phyloP scores from a whole-genome alignment of 2,113 vertebrate species.

The Lepisosteus oculatus region DNA sequence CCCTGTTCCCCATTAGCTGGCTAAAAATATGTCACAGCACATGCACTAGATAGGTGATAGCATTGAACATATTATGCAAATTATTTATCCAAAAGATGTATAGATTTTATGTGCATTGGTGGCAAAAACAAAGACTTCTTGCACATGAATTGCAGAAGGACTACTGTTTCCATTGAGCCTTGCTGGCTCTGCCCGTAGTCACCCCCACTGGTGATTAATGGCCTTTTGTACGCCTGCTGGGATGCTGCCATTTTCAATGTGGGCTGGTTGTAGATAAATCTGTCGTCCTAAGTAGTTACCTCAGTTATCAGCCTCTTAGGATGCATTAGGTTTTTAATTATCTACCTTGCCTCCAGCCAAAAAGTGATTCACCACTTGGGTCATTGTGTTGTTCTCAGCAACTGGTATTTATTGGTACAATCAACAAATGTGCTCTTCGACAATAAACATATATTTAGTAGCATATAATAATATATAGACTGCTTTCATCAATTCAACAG shows the following conservation, averaged over 20 bases:
- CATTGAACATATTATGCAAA: no score
- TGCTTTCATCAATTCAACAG: not conserved
- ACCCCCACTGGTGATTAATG: constrained; percentile 25
- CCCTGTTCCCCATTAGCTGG: no score
- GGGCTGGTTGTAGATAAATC: constrained; percentile 30
- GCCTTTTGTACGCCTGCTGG: constrained; percentile 26
- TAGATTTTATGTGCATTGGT: no score
- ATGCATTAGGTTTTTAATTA: constrained; percentile 43
- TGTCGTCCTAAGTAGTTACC: constrained; percentile 43
- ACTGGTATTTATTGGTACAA: constrained; percentile 44
- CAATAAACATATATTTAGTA: constrained; percentile 32
- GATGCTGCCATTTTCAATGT: constrained; percentile 22
- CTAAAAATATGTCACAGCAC: no score
- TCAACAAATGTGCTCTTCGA: constrained; percentile 26
- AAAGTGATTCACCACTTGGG: constrained; percentile 45
- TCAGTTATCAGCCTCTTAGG: constrained; percentile 47
- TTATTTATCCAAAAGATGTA: no score
- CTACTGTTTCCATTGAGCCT: no score
- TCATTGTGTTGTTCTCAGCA: constrained; percentile 40
- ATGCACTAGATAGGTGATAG: no score
- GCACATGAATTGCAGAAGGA: no score
- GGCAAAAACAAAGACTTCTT: no score
- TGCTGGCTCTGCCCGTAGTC: constrained; percentile 8
- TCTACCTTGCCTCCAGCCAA: constrained; percentile 36
- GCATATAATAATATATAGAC: constrained; percentile 15